Conservation (phyloP, 2,797 vertebrate species). For the Hapalemur alaotrensis region DNA sequence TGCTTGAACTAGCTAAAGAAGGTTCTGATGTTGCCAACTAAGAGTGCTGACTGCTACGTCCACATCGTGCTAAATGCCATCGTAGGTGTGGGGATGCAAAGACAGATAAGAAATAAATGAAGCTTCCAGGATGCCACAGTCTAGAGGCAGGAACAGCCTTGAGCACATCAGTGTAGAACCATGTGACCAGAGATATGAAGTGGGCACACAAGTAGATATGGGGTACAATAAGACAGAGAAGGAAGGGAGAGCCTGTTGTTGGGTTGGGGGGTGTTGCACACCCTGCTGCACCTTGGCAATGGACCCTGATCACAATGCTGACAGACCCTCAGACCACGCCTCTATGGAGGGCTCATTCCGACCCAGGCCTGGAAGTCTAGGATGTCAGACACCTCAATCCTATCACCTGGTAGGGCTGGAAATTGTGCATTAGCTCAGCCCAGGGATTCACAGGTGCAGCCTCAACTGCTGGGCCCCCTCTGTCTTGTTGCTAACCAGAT, state of each 20-base stretch:
- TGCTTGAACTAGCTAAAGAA: neutral
- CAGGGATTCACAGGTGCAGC: neutral
- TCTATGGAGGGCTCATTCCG: neutral
- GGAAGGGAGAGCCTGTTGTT: neutral
- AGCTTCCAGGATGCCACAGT: neutral
- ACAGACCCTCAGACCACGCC: accelerated
- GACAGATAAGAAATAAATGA: neutral
- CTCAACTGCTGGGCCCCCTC: neutral
- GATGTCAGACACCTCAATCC: neutral
- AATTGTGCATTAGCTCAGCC: neutral
- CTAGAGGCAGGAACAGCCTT: neutral
- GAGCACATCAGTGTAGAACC: accelerated
- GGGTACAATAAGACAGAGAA: neutral
- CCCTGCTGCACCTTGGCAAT: neutral
- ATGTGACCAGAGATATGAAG: neutral
- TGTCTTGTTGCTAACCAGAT: neutral
- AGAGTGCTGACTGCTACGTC: neutral
- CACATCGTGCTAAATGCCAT: neutral
- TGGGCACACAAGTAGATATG: accelerated
- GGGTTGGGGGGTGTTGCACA: neutral
- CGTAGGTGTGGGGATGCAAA: neutral
- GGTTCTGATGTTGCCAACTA: neutral
- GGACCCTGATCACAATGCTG: neutral
- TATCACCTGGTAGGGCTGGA: neutral
- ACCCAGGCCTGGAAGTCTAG: neutral